Evolutionary conservation across 2,113 vertebrate genomes (phyloP).

Genomic region (Notechis scutatus): DNA sequence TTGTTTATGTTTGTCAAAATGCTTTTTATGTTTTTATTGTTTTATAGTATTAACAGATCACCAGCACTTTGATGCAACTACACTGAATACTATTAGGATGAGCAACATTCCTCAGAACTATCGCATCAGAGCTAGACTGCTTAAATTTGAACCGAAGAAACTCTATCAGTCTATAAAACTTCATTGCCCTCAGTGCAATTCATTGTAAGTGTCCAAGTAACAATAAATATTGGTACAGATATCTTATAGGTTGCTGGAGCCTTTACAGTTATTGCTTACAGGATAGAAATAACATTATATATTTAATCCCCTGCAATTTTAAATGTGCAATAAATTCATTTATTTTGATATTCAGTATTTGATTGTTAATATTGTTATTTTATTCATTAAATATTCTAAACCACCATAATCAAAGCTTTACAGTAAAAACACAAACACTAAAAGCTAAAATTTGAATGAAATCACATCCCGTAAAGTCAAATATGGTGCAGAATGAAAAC

Average conservation of each 20-base stretch:
- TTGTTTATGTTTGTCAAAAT: not conserved
- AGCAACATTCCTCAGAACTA: slow-evolving; percentile 67
- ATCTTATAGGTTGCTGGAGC: not conserved
- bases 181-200: slow-evolving; percentile 82
- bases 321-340: not conserved
- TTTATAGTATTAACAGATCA: slow-evolving; percentile 78
- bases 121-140: slow-evolving; percentile 81
- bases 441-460: not conserved
- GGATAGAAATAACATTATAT: not conserved
- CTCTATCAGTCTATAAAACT: slow-evolving; percentile 88
- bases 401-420: not conserved
- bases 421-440: not conserved
- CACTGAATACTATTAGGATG: slow-evolving; percentile 73
- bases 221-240: not conserved
- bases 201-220: slow-evolving; percentile 76
- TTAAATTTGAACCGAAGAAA: slow-evolving; percentile 77
- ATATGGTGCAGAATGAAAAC: not conserved
- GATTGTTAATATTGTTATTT: not conserved
- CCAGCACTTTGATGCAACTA: slow-evolving; percentile 67
- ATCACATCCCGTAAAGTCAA: not conserved
- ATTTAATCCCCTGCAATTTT: not conserved
- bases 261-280: not conserved
- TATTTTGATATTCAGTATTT: not conserved
- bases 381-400: not conserved
- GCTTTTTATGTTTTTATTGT: slow-evolving; percentile 2